Base-by-base conservation (phyloP, 2,797 vertebrate genomes). In the Pogoniulus pusillus region DNA sequence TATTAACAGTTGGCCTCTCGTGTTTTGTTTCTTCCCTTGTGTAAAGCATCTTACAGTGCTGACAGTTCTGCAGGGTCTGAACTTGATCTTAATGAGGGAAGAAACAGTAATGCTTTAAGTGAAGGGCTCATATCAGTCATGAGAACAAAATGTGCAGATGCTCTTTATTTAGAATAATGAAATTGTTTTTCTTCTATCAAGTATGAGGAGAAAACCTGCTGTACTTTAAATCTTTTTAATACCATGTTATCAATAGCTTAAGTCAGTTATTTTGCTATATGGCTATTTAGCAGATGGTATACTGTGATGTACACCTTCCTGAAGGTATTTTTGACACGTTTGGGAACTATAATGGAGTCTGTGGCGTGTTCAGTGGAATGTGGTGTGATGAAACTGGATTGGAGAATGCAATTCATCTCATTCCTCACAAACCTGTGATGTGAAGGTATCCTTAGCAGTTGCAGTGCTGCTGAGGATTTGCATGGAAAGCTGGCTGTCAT, bases 31-130 rank as follows among this genome's bases (percentile, higher is more conserved):
- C 47, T 32, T 96, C 87, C 58, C 66, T 81, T 26, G 72, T 49
- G 64, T 85, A 49, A 91, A 87, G 60, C 27, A 14, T 92, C 87
- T 93, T 49, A 82, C 5, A 6, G 73, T 91, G 65, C 4, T 95
- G 70, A 89, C 79, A 93, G 59, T 63, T 95, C 68, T 74, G 54
- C 72, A 54, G 78, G 64, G 32, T 51, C 47, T 91, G 49, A 92
- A 73, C 77, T 91, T 91, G 87, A 91, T 96, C 91, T 86, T 94
- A 94, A 95, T 85, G 89, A 83, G 74, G 60, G 55, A 51, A 87
- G 85, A 95, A 86, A 70, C 82, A 74, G 71, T 72, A 82, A 84
- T 45, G 27, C 53, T 90, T 81, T 9, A 77, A 78, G 64, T 59
- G 60, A 70, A 71, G 62, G 86, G 45, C 65, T 91, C 5, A 1